Evolutionary conservation across 30 jellyfish, hydroid and myxozoan species (phyloP), one percentile per base, ranked within the genome.

Genomic region (Phacellophora camtschatica): DNA sequence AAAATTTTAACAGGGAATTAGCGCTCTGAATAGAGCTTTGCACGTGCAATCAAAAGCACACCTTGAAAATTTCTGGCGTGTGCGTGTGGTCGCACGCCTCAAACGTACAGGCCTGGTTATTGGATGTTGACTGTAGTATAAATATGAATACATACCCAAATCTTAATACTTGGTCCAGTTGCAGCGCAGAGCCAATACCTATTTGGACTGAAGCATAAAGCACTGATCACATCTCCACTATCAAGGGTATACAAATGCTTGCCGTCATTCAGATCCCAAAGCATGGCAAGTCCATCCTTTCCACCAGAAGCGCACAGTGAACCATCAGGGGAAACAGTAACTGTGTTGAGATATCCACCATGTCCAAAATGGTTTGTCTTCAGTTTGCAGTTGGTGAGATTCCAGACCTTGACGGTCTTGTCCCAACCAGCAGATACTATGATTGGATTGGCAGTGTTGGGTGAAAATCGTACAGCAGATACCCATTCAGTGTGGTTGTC

Each of bases 351-450:
- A 82, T 83, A 83, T 5, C 96, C 97, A 66, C 91, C 48, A 45
- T 94, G 99, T 4, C 99, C 99, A 69, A 8, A 83, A 62, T 94
- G 97, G 70, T 94, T 83, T 87, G 96, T 94, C 94, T 78, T 88
- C 77, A 92, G 81, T 37, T 81, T 85, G 84, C 98, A 92, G 95
- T 92, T 92, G 70, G 97, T 92, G 50, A 92, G 81, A 75, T 92
- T 81, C 98, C 98, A 92, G 34, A 92, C 96, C 86, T 88, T 87
- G 81, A 95, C 99, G 63, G 69, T 59, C 49, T 88, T 88, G 89
- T 95, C 99, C 97, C 96, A 88, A 3, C 99, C 98, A 55, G 97
- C 90, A 53, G 99, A 95, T 12, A 88, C 97, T 46, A 95, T 95
- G 33, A 85, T 79, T 51, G 97, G 96, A 75, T 88, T 88, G 19